Percentiles rank a stretch among this genome's conserved stretches.
Conservation (phyloP, 1,140 invertebrate species). For the Drosophila virilis region DNA sequence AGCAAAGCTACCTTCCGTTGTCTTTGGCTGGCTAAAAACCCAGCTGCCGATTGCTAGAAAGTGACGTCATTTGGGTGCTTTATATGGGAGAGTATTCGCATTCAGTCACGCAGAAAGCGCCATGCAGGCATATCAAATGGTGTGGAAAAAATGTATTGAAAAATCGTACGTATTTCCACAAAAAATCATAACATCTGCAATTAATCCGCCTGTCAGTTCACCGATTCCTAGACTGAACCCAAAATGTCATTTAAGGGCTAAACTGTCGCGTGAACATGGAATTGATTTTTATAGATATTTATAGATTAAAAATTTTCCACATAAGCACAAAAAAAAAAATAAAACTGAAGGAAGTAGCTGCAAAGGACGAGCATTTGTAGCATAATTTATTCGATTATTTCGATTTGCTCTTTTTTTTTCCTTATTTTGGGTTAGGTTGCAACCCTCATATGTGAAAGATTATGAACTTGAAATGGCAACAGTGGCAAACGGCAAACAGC, state of each 20-base stretch:
- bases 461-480: slow-evolving; percentile 77
- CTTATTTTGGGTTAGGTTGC: slow-evolving; percentile 39
- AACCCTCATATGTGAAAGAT: slow-evolving; percentile 75
- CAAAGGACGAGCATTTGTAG: slow-evolving; percentile 57
- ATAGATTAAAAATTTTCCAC: slow-evolving; percentile 80
- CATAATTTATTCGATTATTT: slow-evolving; percentile 73
- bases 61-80: not conserved
- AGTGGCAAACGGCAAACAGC: slow-evolving; percentile 58
- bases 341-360: slow-evolving; percentile 17
- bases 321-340: slow-evolving; percentile 59
- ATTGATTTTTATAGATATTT: slow-evolving; percentile 83
- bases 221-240: slow-evolving; percentile 34
- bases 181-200: slow-evolving; percentile 81
- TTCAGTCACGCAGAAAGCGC: slow-evolving; percentile 36
- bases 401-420: slow-evolving; percentile 46
- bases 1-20: slow-evolving; percentile 6
- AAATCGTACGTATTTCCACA: slow-evolving; percentile 37
- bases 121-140: slow-evolving; percentile 59
- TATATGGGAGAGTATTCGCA: slow-evolving; percentile 2
- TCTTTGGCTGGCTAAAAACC: not conserved
- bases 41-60: slow-evolving; percentile 14
- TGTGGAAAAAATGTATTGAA: slow-evolving; percentile 61
- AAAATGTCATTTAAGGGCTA: slow-evolving; percentile 63
- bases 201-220: slow-evolving; percentile 63
- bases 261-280: slow-evolving; percentile 78